A percentile compares a stretch with the other conserved stretches of the same genome.
These are phyloP conservation scores for Yponomeuta cagnagella DNA, from an alignment of 2,888 invertebrate species.

Conservation along the genomic window DNA sequence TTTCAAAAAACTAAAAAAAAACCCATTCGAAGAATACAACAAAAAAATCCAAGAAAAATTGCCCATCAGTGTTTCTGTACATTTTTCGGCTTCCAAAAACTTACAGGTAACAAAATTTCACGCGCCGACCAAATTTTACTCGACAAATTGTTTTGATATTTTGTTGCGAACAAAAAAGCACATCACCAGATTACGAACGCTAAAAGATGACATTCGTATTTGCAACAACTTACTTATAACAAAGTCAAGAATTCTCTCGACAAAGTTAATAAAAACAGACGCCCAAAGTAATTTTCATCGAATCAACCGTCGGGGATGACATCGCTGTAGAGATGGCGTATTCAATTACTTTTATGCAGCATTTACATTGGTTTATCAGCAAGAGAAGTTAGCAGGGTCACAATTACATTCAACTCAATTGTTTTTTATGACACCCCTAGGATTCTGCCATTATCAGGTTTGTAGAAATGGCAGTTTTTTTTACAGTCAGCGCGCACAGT, in stretches of 20 bases:
- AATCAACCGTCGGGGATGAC: constrained; percentile 59
- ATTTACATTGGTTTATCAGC: background rate
- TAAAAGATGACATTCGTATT: background rate
- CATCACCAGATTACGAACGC: background rate
- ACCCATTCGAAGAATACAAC: no score
- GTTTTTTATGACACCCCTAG: no score
- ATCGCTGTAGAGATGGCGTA: constrained; percentile 34
- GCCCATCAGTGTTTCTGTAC: background rate
- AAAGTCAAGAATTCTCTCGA: constrained; percentile 21
- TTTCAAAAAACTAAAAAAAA: no score
- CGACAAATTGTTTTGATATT: background rate
- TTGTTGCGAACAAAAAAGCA: background rate
- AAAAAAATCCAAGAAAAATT: no score
- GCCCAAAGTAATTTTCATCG: constrained; percentile 50
- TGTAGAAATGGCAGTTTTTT: no score
- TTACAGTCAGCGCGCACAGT: no score
- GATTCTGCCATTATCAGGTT: no score
- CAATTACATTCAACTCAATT: no score
- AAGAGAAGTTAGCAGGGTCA: background rate
- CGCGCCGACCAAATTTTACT: background rate
- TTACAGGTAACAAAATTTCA: no score
- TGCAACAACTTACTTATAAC: constrained; percentile 8
- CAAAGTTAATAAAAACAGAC: constrained; percentile 33
- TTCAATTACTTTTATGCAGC: constrained; percentile 60
- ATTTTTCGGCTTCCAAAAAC: background rate